Evolutionary conservation across 2,888 invertebrate genomes (phyloP).

Genomic region (Hydroisotoma schaefferi): DNA sequence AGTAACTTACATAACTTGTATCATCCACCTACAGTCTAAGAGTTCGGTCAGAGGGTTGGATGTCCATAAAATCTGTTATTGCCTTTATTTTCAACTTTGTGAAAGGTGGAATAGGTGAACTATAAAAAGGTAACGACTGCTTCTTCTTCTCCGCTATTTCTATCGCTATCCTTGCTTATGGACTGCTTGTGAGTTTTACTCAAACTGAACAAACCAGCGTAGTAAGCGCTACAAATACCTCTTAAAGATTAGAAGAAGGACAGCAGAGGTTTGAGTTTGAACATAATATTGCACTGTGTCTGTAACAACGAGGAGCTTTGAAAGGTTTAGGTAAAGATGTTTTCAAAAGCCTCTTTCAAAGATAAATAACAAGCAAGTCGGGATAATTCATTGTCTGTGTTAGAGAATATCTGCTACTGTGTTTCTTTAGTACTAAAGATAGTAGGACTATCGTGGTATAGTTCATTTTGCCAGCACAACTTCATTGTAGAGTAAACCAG

Average conservation of each 20-base stretch:
- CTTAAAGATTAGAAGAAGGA: slow-evolving; percentile 3
- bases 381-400: slow-evolving; percentile 15
- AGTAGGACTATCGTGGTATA: no score
- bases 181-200: background rate
- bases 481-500: background rate
- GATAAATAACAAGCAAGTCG: slow-evolving; percentile 14
- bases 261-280: no score
- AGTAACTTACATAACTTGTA: no score
- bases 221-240: background rate
- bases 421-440: no score
- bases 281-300: no score
- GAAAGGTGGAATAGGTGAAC: slow-evolving; percentile 12
- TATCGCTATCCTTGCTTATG: no score
- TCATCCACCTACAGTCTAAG: no score
- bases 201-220: no score
- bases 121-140: slow-evolving; percentile 8
- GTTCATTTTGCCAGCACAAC: background rate
- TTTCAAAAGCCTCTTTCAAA: no score
- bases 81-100: slow-evolving; percentile 13
- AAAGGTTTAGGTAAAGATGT: no score
- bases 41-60: background rate
- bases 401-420: no score
- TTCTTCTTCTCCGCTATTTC: background rate
- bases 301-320: no score
- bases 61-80: slow-evolving; percentile 13